Evolutionary conservation across 2,797 vertebrate genomes (phyloP), one percentile per base, ranked within the genome.

Genomic region (Varecia variegata): DNA sequence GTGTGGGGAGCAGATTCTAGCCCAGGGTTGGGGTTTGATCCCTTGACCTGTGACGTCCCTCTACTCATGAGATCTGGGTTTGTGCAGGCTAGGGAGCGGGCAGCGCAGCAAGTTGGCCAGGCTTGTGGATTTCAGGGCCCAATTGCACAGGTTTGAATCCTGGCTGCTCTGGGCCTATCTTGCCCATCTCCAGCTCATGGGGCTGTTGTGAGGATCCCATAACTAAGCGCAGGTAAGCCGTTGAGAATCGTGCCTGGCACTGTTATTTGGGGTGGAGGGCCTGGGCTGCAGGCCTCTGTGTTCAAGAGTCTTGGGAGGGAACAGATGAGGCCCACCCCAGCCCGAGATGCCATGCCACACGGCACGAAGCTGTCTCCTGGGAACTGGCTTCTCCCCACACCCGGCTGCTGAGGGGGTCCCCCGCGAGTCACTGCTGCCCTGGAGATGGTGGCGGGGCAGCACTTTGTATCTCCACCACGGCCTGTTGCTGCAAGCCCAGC

Each of bases 401-500:
- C 45, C 3, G 7, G 52, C 76, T 11, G 27, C 81, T 50, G 86
- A 87, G 73, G 88, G 92, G 97, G 95, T 98, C 95, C 95, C 96
- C 95, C 88, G 77, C 35, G 23, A 90, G 1, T 35, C 94, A 60
- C 52, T 76, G 15, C 54, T 92, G 94, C 87, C 97, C n/a, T 21
- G 88, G 84, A 93, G 91, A 58, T 68, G 92, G 97, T 96, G 96
- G 96, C 96, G 85, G 97, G 88, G 58, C 18, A 45, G 54, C 18
- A 47, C 87, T 90, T 94, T 94, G 94, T 97, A 84, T 94, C 74
- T 97, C 90, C 76, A 2, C 93, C 88, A 91, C 30, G 77, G 96
- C 98, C 96, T 98, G 98, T 97, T 95, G 95, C 93, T 95, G 97
- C 98, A 94, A 96, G 95, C 97, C 81, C 40, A 71, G 35, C 97